These are phyloP conservation scores for Drosophila sp. DNA, from an alignment of 1,140 invertebrate genomes.

Conservation along the genomic window DNA sequence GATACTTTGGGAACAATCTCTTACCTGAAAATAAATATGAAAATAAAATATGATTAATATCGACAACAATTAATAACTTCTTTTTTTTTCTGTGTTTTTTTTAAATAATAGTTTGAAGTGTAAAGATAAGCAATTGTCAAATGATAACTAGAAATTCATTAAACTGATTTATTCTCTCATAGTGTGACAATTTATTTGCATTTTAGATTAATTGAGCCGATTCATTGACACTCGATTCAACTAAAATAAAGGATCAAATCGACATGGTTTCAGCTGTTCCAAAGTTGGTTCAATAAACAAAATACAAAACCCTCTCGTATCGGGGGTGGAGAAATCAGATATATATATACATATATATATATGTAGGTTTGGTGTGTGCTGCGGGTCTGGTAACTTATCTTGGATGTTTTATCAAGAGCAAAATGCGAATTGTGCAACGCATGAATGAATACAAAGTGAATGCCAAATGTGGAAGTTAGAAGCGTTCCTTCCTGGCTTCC, in stretches of 20 bases:
- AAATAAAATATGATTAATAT: conserved; percentile 43
- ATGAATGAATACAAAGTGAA: conserved; percentile 43
- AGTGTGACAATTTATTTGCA: neutral
- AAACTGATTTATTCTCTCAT: neutral
- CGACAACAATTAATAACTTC: conserved; percentile 35
- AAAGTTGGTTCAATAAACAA: conserved; percentile 12
- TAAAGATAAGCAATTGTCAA: neutral
- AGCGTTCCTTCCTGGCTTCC: conserved; percentile 15
- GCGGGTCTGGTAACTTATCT: neutral
- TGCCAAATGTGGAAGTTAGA: conserved; percentile 26
- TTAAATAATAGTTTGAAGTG: conserved; percentile 34
- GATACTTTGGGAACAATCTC: conserved; percentile 36
- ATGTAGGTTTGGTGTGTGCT: neutral
- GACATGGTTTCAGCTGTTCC: conserved; percentile 1
- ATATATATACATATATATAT: neutral
- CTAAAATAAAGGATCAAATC: conserved; percentile 4
- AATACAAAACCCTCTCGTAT: neutral
- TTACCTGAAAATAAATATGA: conserved; percentile 47
- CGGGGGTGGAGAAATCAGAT: conserved; percentile 2
- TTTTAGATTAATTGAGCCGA: neutral
- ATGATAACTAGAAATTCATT: conserved; percentile 1
- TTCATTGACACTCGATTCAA: neutral
- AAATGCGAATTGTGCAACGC: conserved; percentile 38
- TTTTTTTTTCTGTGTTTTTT: neutral
- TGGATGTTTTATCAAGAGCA: conserved; percentile 27